phyloP scores from a whole-genome alignment of 2,888 invertebrate genomes.

The Andricus curvator region DNA sequence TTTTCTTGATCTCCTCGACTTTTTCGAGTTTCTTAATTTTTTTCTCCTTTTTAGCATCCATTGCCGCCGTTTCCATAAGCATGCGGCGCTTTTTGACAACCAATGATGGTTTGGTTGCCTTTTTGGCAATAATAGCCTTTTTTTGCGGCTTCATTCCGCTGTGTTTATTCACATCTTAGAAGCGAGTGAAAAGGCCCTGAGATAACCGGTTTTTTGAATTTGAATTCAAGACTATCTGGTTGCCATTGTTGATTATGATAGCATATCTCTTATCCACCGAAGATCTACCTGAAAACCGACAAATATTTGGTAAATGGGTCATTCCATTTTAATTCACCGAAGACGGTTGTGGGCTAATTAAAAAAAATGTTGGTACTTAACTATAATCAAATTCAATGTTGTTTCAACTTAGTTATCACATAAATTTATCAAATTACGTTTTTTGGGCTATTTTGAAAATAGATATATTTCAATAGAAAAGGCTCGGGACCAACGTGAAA shows the following conservation, averaged over 20 bases:
- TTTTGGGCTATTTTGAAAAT: too few species aligned
- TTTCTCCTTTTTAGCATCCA: conserved; percentile 67
- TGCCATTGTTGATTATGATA: conserved; percentile 65
- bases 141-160: conserved; percentile 77
- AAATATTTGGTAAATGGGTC: background rate
- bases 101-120: conserved; percentile 74
- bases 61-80: conserved; percentile 67
- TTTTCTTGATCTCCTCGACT: conserved; percentile 63
- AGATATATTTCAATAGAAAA: too few species aligned
- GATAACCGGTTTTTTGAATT: conserved; percentile 44
- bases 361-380: too few species aligned
- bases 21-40: conserved; percentile 69
- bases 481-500: too few species aligned
- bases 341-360: too few species aligned
- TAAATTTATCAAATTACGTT: too few species aligned
- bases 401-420: too few species aligned
- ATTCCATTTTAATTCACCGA: too few species aligned
- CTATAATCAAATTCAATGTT: too few species aligned
- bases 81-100: conserved; percentile 74
- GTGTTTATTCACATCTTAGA: conserved; percentile 72
- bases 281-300: conserved; percentile 13
- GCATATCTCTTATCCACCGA: conserved; percentile 3
- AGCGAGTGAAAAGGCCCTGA: conserved; percentile 47
- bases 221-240: conserved; percentile 65
- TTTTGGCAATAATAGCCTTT: conserved; percentile 74